phyloP scores from a whole-genome alignment of 2,888 invertebrate genomes.

The Perizoma affinitatum region DNA sequence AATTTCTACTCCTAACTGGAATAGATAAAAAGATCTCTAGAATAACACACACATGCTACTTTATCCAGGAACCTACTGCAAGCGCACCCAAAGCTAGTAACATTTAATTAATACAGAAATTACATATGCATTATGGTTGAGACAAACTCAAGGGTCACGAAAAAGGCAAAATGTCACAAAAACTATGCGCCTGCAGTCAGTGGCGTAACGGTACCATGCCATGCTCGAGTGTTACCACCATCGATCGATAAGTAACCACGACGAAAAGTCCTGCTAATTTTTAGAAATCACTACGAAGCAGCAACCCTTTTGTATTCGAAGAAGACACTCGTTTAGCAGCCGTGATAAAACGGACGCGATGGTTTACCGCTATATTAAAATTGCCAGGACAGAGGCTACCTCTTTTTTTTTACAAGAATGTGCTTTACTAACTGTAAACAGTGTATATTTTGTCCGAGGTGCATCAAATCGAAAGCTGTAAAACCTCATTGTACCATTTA shows the following conservation, averaged over 20 bases:
- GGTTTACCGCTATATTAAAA: no score
- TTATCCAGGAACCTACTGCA: no score
- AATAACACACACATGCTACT: no score
- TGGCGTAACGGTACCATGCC: conserved; percentile 35
- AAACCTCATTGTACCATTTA: conserved; percentile 56
- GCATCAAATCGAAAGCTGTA: conserved; percentile 68
- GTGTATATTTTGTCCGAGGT: conserved; percentile 28
- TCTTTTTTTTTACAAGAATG: not conserved
- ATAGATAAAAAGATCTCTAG: no score
- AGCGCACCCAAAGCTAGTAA: no score
- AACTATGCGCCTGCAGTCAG: conserved; percentile 35
- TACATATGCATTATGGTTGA: not conserved
- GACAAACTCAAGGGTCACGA: conserved; percentile 15
- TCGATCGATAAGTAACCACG: conserved; percentile 29
- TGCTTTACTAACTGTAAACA: conserved; percentile 25
- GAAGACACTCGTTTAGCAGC: no score
- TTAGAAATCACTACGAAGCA: no score
- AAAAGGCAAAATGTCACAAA: conserved; percentile 23
- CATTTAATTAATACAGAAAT: no score
- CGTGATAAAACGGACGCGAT: no score
- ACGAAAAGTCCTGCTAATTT: conserved; percentile 31
- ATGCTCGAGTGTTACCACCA: conserved; percentile 43
- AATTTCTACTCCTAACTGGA: no score
- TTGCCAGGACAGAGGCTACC: not conserved
- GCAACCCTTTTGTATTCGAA: no score